Percentiles rank a stretch among this genome's conserved stretches.
Conservation (phyloP, 2,888 invertebrate genomes). For the Rhingia rostrata region DNA sequence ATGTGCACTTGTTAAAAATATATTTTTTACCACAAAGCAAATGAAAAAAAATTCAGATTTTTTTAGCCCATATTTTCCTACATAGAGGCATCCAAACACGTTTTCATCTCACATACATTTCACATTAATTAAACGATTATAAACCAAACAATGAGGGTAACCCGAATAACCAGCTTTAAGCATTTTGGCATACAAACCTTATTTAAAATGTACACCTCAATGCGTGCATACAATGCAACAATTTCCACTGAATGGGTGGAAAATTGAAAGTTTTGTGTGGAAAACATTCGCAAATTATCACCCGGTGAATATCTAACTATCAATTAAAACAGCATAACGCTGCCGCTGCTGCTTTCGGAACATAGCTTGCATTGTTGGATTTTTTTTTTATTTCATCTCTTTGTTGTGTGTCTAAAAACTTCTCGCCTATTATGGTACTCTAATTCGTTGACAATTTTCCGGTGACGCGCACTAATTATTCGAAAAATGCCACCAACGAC, state of each 20-base stretch:
- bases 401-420: not conserved
- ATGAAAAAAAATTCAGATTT: too few species aligned
- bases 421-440: not conserved
- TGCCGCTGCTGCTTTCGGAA: not conserved
- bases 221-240: slow-evolving; percentile 22
- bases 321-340: slow-evolving; percentile 52
- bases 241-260: slow-evolving; percentile 17
- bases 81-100: too few species aligned
- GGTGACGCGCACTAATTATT: slow-evolving; percentile 46
- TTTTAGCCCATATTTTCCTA: too few species aligned
- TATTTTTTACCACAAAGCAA: too few species aligned
- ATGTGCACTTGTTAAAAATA: too few species aligned
- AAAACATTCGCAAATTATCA: slow-evolving; percentile 52
- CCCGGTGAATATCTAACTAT: slow-evolving; percentile 55
- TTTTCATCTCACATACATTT: not conserved
- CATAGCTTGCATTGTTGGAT: slow-evolving; percentile 19
- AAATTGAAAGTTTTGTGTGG: slow-evolving; percentile 21
- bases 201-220: slow-evolving; percentile 19
- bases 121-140: slow-evolving; percentile 13
- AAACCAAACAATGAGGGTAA: slow-evolving; percentile 19
- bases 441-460: slow-evolving; percentile 37
- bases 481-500: slow-evolving; percentile 40
- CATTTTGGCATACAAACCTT: slow-evolving; percentile 15
- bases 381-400: not conserved
- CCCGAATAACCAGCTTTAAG: slow-evolving; percentile 14